Conservation (phyloP, 2,797 vertebrate genomes). For the Hydrolagus colliei region DNA sequence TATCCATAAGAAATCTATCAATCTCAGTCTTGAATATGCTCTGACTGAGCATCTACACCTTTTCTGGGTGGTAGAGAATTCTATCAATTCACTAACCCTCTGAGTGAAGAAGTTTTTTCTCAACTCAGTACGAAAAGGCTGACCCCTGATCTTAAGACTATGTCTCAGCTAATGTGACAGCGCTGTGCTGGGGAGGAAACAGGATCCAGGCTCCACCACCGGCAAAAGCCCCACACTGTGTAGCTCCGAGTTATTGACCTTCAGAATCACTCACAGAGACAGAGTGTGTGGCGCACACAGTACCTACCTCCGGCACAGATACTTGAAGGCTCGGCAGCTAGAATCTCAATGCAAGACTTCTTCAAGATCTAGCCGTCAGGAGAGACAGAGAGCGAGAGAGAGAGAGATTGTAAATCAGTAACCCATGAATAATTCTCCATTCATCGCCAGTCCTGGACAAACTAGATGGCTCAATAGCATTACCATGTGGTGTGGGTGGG, state of each 20-base stretch:
- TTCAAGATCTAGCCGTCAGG: constrained; percentile 74
- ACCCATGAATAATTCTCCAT: not conserved
- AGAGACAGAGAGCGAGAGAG: constrained; percentile 34
- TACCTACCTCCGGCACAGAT: constrained; percentile 94
- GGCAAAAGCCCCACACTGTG: no score
- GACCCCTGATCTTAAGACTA: no score
- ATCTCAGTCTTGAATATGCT: no score
- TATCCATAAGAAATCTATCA: no score
- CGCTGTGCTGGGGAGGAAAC: no score
- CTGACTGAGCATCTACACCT: no score
- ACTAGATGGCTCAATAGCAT: not conserved
- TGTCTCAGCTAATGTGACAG: no score
- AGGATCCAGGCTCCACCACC: no score
- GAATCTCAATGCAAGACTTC: constrained; percentile 94
- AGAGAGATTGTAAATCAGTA: not conserved
- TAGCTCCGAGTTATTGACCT: not conserved
- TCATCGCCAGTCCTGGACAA: not conserved
- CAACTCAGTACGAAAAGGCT: no score
- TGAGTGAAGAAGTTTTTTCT: no score
- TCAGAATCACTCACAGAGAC: not conserved
- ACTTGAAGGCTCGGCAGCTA: constrained; percentile 90
- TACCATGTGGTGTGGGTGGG: not conserved
- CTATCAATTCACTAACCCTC: no score
- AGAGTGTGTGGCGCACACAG: not conserved
- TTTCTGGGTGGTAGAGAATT: no score